These are phyloP conservation scores for Eulithis testata DNA, from an alignment of 2,888 invertebrate genomes.

Conservation along the genomic window DNA sequence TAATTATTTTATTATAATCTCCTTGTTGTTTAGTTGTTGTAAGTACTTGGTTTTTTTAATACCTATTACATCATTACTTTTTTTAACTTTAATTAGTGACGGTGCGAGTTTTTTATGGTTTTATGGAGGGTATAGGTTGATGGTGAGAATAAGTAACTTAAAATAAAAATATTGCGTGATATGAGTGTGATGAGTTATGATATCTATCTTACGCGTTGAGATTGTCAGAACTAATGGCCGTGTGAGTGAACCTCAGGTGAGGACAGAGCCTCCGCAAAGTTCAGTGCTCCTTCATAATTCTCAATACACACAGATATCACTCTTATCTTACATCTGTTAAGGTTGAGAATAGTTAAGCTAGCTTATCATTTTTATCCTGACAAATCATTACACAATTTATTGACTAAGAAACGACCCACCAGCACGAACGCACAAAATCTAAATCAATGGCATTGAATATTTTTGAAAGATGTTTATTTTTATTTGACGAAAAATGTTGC, in stretches of 20 bases:
- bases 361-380: slow-evolving; percentile 50
- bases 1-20: slow-evolving; percentile 30
- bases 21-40: slow-evolving; percentile 27
- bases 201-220: slow-evolving; percentile 69
- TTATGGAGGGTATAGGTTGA: slow-evolving; percentile 22
- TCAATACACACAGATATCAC: slow-evolving; percentile 53
- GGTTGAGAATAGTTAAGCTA: slow-evolving; percentile 20
- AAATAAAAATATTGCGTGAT: slow-evolving; percentile 45
- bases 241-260: slow-evolving; percentile 79
- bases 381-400: slow-evolving; percentile 62
- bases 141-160: slow-evolving; percentile 3
- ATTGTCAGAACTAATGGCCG: slow-evolving; percentile 73
- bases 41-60: slow-evolving; percentile 24
- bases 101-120: slow-evolving; percentile 24
- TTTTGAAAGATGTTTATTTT: too few relatives aligned
- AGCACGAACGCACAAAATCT: slow-evolving; percentile 36
- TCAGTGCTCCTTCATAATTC: slow-evolving; percentile 73
- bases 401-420: slow-evolving; percentile 60
- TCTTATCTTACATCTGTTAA: slow-evolving; percentile 48
- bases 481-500: too few relatives aligned
- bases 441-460: not conserved
- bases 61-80: slow-evolving; percentile 49
- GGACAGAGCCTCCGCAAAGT: slow-evolving; percentile 74
- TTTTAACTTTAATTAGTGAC: slow-evolving; percentile 38
- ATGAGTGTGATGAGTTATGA: slow-evolving; percentile 65